Evolutionary conservation across 2,113 vertebrate genomes (phyloP).

Genomic region (Mormoops blainvillei): DNA sequence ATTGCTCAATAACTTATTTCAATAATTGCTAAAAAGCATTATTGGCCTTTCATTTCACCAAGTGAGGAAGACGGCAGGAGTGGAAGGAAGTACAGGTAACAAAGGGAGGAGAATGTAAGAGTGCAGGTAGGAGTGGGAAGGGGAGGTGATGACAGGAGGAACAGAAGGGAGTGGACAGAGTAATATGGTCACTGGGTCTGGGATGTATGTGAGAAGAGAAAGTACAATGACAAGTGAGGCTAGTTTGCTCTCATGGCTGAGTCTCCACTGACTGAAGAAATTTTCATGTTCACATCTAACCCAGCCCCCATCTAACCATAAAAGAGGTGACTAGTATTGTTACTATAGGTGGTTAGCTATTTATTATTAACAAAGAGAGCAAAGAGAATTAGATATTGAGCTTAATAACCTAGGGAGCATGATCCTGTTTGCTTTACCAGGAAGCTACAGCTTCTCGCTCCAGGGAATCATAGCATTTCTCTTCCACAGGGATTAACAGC

Average conservation of each 20-base stretch:
- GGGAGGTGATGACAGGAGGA: too few relatives aligned
- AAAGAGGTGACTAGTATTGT: accelerated
- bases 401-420: too few relatives aligned
- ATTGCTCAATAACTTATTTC: neutral
- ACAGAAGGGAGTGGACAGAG: neutral
- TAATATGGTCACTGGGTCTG: too few relatives aligned
- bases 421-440: too few relatives aligned
- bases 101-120: neutral
- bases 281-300: neutral
- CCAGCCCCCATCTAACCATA: neutral
- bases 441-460: too few relatives aligned
- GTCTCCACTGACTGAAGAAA: neutral
- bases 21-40: neutral
- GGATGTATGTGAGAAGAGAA: neutral
- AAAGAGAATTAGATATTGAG: too few relatives aligned
- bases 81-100: neutral
- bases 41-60: neutral
- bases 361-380: too few relatives aligned
- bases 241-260: neutral
- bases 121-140: too few relatives aligned
- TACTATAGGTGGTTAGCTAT: too few relatives aligned
- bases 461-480: too few relatives aligned
- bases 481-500: too few relatives aligned
- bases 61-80: accelerated
- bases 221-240: neutral